A percentile compares a stretch with the other conserved stretches of the same genome.
phyloP scores from a whole-genome alignment of 2,888 invertebrate species.

The Epinotia bilunana region DNA sequence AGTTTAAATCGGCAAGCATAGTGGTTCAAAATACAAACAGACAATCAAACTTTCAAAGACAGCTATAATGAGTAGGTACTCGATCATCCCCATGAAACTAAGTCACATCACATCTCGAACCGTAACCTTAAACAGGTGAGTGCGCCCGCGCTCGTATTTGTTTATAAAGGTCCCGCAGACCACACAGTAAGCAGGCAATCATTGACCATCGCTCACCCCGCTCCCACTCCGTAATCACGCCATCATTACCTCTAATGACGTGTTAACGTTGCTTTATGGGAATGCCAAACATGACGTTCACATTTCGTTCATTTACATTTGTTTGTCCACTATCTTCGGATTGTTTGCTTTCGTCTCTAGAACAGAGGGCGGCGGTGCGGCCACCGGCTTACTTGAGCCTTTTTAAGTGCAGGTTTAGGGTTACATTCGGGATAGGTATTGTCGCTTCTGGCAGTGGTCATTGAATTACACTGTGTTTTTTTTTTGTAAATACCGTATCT shows the following conservation, averaged over 20 bases:
- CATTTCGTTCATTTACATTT: conserved; percentile 84
- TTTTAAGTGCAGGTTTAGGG: conserved; percentile 74
- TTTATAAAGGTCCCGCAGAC: conserved; percentile 73
- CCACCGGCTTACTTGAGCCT: conserved; percentile 74
- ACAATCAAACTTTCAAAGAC: background rate
- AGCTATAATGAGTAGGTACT: conserved; percentile 12
- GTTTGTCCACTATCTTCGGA: conserved; percentile 81
- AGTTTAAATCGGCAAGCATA: background rate
- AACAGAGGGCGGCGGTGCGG: conserved; percentile 82
- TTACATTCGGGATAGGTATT: conserved; percentile 64
- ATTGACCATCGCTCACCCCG: conserved; percentile 73
- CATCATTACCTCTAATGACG: conserved; percentile 85
- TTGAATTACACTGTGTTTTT: conserved; percentile 53
- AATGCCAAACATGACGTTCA: conserved; percentile 85
- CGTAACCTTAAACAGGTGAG: conserved; percentile 42
- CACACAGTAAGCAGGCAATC: conserved; percentile 81
- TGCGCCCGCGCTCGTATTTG: conserved; percentile 66
- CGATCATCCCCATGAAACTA: conserved; percentile 29
- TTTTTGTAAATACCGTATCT: conserved; percentile 51
- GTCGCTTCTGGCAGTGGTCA: conserved; percentile 45
- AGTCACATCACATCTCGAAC: conserved; percentile 27
- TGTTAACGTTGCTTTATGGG: conserved; percentile 84
- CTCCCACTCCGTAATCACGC: conserved; percentile 79
- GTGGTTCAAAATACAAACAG: background rate
- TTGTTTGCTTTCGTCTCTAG: conserved; percentile 82